phyloP scores from a whole-genome alignment of 1,140 invertebrate species.

The Bursaphelenchus mucronatus region DNA sequence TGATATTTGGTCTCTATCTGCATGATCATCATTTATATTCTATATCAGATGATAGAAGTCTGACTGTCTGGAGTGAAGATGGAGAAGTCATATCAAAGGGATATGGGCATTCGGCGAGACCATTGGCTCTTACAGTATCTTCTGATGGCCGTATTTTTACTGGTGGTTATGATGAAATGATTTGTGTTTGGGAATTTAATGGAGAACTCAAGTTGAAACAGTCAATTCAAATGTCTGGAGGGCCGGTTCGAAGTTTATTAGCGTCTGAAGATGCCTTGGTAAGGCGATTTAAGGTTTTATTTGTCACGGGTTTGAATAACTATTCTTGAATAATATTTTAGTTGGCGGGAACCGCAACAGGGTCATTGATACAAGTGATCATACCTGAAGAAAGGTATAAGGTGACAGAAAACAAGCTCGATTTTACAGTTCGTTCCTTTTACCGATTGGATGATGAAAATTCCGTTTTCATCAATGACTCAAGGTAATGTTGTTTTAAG shows the following conservation, averaged over 20 bases:
- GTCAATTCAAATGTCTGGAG: conserved; percentile 23
- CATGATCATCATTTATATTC: conserved; percentile 12
- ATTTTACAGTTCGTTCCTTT: background rate
- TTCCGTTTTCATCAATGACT: too few relatives aligned
- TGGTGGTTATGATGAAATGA: conserved; percentile 21
- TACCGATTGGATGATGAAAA: too few relatives aligned
- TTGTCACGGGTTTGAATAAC: background rate
- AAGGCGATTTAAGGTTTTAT: background rate
- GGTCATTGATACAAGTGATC: conserved; percentile 1
- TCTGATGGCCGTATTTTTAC: conserved; percentile 8
- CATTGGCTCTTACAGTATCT: conserved; percentile 16
- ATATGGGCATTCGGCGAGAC: conserved; percentile 16
- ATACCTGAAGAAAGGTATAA: background rate
- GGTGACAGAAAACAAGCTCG: background rate
- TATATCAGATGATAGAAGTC: conserved; percentile 23
- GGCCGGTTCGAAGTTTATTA: conserved; percentile 12
- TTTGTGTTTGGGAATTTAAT: conserved; percentile 23
- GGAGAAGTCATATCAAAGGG: conserved; percentile 7
- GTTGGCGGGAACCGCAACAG: conserved; percentile 11
- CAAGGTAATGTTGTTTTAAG: too few relatives aligned
- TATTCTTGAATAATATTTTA: background rate
- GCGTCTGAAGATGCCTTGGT: background rate
- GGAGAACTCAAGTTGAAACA: conserved; percentile 22
- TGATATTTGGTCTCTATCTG: conserved; percentile 18
- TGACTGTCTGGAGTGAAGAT: conserved; percentile 4